phyloP scores from a whole-genome alignment of 2,888 invertebrate species.

The Drosophila peninsularis region DNA sequence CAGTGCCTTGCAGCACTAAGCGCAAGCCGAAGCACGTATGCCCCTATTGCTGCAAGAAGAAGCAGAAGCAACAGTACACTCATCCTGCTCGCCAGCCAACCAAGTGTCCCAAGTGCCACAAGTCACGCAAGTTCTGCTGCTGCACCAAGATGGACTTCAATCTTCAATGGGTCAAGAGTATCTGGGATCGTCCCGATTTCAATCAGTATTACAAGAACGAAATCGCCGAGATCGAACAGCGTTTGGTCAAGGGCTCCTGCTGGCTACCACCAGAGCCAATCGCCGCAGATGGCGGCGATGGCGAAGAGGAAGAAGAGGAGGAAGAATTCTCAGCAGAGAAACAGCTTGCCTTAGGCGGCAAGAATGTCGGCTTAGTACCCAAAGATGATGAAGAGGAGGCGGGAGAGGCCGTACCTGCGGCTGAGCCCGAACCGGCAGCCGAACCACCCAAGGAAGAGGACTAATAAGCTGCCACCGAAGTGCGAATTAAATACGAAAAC shows the following conservation, averaged over 20 bases:
- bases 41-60: constrained; percentile 75
- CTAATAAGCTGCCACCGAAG: constrained; percentile 9
- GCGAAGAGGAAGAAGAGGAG: constrained; percentile 50
- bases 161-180: constrained; percentile 80
- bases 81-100: constrained; percentile 62
- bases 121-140: constrained; percentile 71
- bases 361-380: constrained; percentile 13
- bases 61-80: constrained; percentile 57
- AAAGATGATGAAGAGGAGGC: constrained; percentile 6
- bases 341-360: constrained; percentile 60
- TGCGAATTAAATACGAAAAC: not conserved
- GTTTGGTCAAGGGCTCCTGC: constrained; percentile 66
- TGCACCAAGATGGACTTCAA: constrained; percentile 79
- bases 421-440: constrained; percentile 4
- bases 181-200: constrained; percentile 81
- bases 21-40: constrained; percentile 72
- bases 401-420: not conserved
- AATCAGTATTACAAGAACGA: constrained; percentile 77
- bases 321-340: constrained; percentile 33
- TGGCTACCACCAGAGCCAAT: constrained; percentile 67
- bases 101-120: constrained; percentile 80
- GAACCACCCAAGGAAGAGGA: constrained; percentile 35
- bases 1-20: constrained; percentile 64
- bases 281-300: constrained; percentile 25
- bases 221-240: constrained; percentile 74